A percentile compares a stretch with the other conserved stretches of the same genome.
Evolutionary conservation across 1,140 invertebrate genomes (phyloP).

Genomic region (Drosophila bocqueti): DNA sequence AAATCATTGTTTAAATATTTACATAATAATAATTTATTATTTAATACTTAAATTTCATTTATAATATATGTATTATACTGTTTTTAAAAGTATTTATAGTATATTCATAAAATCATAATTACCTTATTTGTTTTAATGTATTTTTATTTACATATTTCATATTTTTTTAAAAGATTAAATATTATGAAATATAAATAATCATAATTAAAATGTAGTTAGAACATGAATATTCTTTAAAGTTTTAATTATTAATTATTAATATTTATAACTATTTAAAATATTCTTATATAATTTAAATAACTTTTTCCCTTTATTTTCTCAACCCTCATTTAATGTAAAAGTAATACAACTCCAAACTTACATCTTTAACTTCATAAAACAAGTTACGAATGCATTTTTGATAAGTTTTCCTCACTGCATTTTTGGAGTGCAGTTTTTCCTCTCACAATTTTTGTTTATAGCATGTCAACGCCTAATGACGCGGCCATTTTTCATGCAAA

Average conservation of each 20-base stretch:
- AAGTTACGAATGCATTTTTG: background rate
- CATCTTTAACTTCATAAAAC: background rate
- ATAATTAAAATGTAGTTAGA: background rate
- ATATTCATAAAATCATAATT: too few relatives aligned
- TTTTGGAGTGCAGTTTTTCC: constrained; percentile 31
- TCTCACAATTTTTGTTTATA: constrained; percentile 73
- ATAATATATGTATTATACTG: too few relatives aligned
- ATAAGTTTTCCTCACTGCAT: constrained; percentile 51
- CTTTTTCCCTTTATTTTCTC: background rate
- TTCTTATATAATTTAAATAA: background rate
- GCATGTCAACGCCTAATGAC: constrained; percentile 81
- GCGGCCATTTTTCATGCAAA: constrained; percentile 72
- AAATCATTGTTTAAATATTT: too few relatives aligned
- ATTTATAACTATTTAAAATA: background rate
- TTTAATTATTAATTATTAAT: too few relatives aligned
- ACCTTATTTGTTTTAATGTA: too few relatives aligned
- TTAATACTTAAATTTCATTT: too few relatives aligned
- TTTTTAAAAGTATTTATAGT: too few relatives aligned
- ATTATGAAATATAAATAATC: background rate
- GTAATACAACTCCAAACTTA: background rate
- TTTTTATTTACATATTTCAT: too few relatives aligned
- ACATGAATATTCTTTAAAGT: background rate
- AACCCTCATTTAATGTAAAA: background rate
- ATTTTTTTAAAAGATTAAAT: background rate
- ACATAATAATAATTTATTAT: too few relatives aligned